Percentiles rank a stretch among this genome's conserved stretches.
phyloP scores from a whole-genome alignment of 2,113 vertebrate species.

The Geococcyx californianus region DNA sequence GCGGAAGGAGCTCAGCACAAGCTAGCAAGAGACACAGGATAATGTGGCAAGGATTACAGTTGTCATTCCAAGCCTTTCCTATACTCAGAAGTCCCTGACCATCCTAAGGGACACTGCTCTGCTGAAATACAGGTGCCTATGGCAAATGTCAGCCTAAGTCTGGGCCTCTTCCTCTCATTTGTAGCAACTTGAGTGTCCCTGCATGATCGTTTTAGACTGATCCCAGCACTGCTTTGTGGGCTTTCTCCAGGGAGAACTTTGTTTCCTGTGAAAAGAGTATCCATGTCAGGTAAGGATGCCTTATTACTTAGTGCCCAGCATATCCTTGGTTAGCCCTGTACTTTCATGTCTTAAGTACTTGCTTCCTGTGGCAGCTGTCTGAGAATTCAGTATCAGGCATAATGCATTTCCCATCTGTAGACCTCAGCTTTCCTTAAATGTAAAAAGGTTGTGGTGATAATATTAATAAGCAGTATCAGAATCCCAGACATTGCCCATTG shows the following conservation, averaged over 20 bases:
- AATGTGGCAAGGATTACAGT: fast-evolving
- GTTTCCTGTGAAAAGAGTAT: neutral
- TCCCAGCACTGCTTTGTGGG: neutral
- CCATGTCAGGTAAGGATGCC: neutral
- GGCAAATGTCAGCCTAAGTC: neutral
- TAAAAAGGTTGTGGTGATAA: neutral
- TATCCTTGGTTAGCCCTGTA: neutral
- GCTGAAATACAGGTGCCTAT: neutral
- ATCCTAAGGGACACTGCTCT: neutral
- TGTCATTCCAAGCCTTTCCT: neutral
- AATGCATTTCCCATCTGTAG: neutral
- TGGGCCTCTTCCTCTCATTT: neutral
- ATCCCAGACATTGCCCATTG: neutral
- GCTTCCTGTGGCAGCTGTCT: neutral
- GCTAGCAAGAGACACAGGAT: neutral
- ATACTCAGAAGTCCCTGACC: neutral
- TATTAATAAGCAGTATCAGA: too few species aligned
- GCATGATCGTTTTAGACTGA: neutral
- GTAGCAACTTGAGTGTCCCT: neutral
- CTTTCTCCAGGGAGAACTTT: neutral
- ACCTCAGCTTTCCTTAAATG: neutral
- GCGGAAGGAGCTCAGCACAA: neutral
- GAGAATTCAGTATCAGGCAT: neutral
- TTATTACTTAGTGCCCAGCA: neutral
- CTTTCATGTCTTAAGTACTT: neutral